Evolutionary conservation across 2,888 invertebrate genomes (phyloP), one percentile per base, ranked within the genome.

Genomic region (Agriopis aurantiaria): DNA sequence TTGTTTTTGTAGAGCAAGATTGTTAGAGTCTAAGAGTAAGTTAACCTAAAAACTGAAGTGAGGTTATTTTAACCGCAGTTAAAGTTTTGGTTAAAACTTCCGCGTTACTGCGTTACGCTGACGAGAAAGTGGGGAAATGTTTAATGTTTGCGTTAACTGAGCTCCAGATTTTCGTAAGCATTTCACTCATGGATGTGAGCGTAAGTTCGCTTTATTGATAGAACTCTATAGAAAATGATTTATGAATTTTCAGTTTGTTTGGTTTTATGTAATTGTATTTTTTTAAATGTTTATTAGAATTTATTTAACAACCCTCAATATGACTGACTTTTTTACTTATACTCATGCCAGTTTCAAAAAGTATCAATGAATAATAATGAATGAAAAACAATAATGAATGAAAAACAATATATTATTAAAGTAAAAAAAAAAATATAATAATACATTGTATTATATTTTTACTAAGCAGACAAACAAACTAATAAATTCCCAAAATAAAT

Each of bases 61-160:
- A 55, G 51, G 62, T 68, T 69, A 69, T 69, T 69, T 67, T 65
- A 67, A 62, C 70, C 33, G 55, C 62, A 52, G 69, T 69, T 63
- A 70, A 70, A 61, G 75, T 75, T 74, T 75, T 71, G 55, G 48
- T 74, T 71, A 71, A 71, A 74, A 75, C 82, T 81, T 81, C 83
- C 81, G 70, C 59, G 66, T 72, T 72, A 67, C 68, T 33, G 53
- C 17, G 17, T 49, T 52, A 68, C 69, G 77, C 72, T 73, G 67
- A 71, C 67, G 74, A 71, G 70, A 76, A 80, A 80, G 80, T 78
- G 77, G 77, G 78, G 77, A 80, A 78, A 75, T 76, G 77, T 80
- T 82, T 78, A 77, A 82, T 80, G 81, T 79, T 76, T 76, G 77
- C 71, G 76, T 81, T 80, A 78, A 81, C 78, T 76, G 81, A 80